Conservation (phyloP, 2,888 invertebrate genomes). For the Trichopria drosophilae region DNA sequence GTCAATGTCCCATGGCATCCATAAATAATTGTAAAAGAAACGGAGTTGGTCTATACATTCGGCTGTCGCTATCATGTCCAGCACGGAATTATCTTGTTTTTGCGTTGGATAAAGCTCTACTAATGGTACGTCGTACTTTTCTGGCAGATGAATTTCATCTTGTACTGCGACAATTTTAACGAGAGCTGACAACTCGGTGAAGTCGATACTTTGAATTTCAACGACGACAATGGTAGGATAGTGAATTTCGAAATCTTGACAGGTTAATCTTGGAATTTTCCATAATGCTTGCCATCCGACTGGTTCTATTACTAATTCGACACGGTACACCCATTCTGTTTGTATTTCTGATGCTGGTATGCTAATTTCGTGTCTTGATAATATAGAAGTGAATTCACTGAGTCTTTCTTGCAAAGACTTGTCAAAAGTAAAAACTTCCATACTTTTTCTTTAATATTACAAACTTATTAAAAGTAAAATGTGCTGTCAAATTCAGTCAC, state of each 20-base stretch:
- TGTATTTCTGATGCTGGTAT: slow-evolving; percentile 60
- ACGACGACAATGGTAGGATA: slow-evolving; percentile 69
- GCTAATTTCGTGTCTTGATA: slow-evolving; percentile 55
- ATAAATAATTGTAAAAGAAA: slow-evolving; percentile 68
- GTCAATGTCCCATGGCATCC: slow-evolving; percentile 74
- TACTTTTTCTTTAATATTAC: slow-evolving; percentile 39
- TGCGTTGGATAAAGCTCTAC: slow-evolving; percentile 68
- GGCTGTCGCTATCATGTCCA: slow-evolving; percentile 66
- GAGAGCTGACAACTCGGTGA: slow-evolving; percentile 62
- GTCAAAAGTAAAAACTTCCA: slow-evolving; percentile 66
- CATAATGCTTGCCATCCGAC: slow-evolving; percentile 73
- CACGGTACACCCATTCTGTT: slow-evolving; percentile 62
- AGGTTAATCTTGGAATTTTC: slow-evolving; percentile 69
- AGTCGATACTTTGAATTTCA: slow-evolving; percentile 64
- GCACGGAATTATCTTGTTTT: slow-evolving; percentile 63
- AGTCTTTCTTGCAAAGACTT: slow-evolving; percentile 64
- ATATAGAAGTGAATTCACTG: slow-evolving; percentile 61
- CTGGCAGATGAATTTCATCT: slow-evolving; percentile 67
- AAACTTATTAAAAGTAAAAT: background rate
- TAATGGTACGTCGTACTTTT: slow-evolving; percentile 65
- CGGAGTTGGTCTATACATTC: slow-evolving; percentile 68
- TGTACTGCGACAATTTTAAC: slow-evolving; percentile 68
- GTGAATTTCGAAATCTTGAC: slow-evolving; percentile 67
- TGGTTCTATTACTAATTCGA: slow-evolving; percentile 67
- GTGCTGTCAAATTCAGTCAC: too few species aligned